Base-by-base conservation (phyloP, 2,797 vertebrate species). In the Acanthurus lineatus region DNA sequence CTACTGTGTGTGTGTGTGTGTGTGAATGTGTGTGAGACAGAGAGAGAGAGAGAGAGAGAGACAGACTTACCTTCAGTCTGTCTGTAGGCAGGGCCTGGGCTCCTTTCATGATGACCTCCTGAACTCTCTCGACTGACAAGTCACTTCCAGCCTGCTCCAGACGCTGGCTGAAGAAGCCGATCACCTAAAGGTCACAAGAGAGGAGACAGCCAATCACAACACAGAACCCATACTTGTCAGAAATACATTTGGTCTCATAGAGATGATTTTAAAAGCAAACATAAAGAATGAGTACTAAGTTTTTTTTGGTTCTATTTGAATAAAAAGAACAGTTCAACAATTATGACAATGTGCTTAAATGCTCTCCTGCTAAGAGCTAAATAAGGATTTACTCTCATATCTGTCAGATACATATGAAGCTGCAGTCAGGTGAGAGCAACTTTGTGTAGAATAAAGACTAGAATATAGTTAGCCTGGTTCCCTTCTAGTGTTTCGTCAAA, bases 41-140 rank as follows among this genome's bases (percentile, higher is more conserved):
- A 60, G 56, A 60, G 53, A 16, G 68, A 47, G 44, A 8, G 42
- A 0, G 58, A 17, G 1, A 19, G 51, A 11, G 47, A 14, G 58
- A 48, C 9, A 16, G 72, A 69, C 66, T 96, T 95, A 99, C 98
- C 96, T 97, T 97, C 64, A 99, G 96, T 65, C 97, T 95, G 94
- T 99, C 97, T 92, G 96, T 98, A 85, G 98, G 98, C 82, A 99
- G 93, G 0, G 97, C 97, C 54, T 98, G 96, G 1, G 96, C 96
- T 80, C 98, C 98, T 91, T 99, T 98, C 90, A 98, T 99, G 93
- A 99, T 99, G 92, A 99, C 97, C 91, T 99, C 98, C 89, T 99
- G 97, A 87, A 99, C 98, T 63, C 96, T 91, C 77, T 99, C 98
- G 22, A 99, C 98, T 0, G 98, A 99, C 83, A 99, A 95, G 89